Percentiles rank a stretch among this genome's conserved stretches.
Evolutionary conservation across 2,113 vertebrate species (phyloP).

Genomic region (Neolamprologus kungweensis): DNA sequence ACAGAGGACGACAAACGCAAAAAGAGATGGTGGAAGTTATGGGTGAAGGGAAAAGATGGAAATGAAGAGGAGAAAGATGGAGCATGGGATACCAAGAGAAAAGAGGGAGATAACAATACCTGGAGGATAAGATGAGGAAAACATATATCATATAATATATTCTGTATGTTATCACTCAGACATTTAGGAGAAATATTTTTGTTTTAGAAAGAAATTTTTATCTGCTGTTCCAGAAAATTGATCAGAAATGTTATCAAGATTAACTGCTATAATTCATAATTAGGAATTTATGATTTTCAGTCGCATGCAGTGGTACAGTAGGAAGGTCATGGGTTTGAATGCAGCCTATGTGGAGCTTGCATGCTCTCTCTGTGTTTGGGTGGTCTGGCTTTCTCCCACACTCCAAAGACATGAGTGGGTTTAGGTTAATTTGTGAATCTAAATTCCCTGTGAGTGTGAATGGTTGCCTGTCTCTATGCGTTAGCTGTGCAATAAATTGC

Average conservation of each 20-base stretch:
- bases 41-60: background rate
- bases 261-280: background rate
- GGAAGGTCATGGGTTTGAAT: background rate
- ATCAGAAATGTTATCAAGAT: background rate
- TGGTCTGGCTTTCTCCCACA: background rate
- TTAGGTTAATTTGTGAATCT: background rate
- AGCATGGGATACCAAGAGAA: background rate
- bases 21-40: slow-evolving; percentile 49
- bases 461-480: background rate
- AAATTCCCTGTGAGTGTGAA: background rate
- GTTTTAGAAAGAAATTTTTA: background rate
- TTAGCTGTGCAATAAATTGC: background rate
- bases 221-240: background rate
- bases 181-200: background rate
- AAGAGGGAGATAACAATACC: slow-evolving; percentile 2
- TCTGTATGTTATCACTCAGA: background rate
- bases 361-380: background rate
- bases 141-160: background rate
- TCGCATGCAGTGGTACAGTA: background rate
- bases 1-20: slow-evolving; percentile 72
- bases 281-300: background rate
- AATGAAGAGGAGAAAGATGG: background rate
- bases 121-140: slow-evolving; percentile 22
- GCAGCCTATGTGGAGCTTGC: background rate
- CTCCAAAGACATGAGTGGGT: background rate